phyloP scores from a whole-genome alignment of 64 coral and sea anemone species.

The Trachythela sp. region DNA sequence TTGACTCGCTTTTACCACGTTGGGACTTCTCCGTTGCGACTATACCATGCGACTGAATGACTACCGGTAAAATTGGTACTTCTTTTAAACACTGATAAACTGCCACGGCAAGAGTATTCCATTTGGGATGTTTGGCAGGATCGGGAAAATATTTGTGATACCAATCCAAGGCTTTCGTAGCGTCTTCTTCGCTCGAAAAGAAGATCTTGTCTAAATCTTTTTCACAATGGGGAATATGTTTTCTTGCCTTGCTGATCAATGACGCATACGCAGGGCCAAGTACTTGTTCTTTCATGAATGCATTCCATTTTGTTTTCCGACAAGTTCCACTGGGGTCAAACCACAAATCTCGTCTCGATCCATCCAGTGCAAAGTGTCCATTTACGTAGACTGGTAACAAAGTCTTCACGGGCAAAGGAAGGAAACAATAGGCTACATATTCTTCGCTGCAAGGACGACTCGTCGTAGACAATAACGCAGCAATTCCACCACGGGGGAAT shows the following conservation, averaged over 20 bases:
- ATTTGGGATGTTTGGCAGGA: constrained; percentile 62
- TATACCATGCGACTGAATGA: background rate
- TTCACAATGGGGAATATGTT: constrained; percentile 47
- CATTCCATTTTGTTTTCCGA: constrained; percentile 67
- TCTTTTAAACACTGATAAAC: constrained; percentile 44
- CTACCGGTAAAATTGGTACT: background rate
- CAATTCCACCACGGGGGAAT: constrained; percentile 66
- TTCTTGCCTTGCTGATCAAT: constrained; percentile 51
- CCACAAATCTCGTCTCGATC: constrained; percentile 74
- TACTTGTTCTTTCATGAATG: constrained; percentile 72
- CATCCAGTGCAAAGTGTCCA: constrained; percentile 85
- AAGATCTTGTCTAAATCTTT: constrained; percentile 51
- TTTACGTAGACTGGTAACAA: constrained; percentile 88
- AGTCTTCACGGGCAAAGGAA: constrained; percentile 76
- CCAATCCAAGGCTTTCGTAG: constrained; percentile 60
- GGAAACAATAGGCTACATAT: constrained; percentile 62
- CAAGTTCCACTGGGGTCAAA: constrained; percentile 47
- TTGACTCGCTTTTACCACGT: background rate
- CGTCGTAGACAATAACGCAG: constrained; percentile 37
- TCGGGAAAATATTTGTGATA: constrained; percentile 80
- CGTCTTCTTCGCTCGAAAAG: constrained; percentile 54
- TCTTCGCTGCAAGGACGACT: constrained; percentile 17
- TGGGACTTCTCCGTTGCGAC: background rate
- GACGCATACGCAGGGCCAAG: constrained; percentile 76
- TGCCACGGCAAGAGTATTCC: constrained; percentile 58